A percentile compares a stretch with the other conserved stretches of the same genome.
These are phyloP conservation scores for Atractosteus spatula DNA, from an alignment of 2,113 vertebrate species.

Conservation along the genomic window DNA sequence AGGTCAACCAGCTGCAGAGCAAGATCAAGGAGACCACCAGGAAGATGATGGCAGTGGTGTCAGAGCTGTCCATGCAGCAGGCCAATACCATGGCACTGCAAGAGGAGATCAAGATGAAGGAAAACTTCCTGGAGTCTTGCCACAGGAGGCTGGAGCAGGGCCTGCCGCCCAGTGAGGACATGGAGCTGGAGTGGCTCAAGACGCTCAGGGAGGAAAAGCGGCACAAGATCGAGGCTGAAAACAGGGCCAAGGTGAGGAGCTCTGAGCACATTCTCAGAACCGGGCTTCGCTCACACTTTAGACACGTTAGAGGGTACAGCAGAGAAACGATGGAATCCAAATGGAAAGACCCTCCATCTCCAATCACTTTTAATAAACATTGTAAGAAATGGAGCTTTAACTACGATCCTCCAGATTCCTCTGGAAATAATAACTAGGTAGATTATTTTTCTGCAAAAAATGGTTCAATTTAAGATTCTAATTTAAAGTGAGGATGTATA, in stretches of 20 bases:
- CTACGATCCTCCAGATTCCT: too few relatives aligned
- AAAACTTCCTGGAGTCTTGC: conserved; percentile 73
- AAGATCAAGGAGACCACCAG: conserved; percentile 66
- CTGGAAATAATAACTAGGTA: too few relatives aligned
- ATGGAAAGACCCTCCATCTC: too few relatives aligned
- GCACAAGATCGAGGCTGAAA: conserved; percentile 53
- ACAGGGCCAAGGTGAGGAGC: conserved; percentile 65
- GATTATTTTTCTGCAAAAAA: too few relatives aligned
- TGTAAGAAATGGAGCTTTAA: too few relatives aligned
- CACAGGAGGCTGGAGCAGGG: conserved; percentile 68
- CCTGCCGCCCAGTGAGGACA: conserved; percentile 70
- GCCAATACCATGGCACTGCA: conserved; percentile 70
- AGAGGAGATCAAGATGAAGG: conserved; percentile 75
- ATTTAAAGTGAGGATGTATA: too few relatives aligned
- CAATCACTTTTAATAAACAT: too few relatives aligned
- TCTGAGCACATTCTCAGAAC: too few relatives aligned
- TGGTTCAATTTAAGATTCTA: too few relatives aligned
- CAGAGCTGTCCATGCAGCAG: conserved; percentile 84
- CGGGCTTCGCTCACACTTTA: too few relatives aligned
- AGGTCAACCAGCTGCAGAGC: conserved; percentile 71
- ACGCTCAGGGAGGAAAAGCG: conserved; percentile 63
- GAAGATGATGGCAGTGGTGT: conserved; percentile 74
- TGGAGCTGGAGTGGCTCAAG: conserved; percentile 71
- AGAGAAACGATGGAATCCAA: too few relatives aligned
- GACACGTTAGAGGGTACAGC: too few relatives aligned